These are phyloP conservation scores for Lasioglossum albipes DNA, from an alignment of 1,140 invertebrate species.

Conservation along the genomic window DNA sequence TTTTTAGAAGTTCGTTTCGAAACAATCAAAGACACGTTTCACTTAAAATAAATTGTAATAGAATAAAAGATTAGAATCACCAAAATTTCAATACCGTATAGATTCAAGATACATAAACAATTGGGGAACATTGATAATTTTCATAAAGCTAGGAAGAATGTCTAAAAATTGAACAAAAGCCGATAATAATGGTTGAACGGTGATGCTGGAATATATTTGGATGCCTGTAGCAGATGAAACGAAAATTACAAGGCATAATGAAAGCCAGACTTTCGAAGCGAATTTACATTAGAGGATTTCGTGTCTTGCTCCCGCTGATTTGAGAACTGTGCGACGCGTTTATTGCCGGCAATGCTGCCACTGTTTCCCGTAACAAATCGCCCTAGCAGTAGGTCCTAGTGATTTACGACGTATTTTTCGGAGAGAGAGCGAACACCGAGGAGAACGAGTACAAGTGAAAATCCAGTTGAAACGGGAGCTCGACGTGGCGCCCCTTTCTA, in stretches of 20 bases:
- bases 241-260: neutral
- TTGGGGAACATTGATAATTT: too few relatives aligned
- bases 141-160: too few relatives aligned
- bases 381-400: slow-evolving; percentile 1
- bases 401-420: slow-evolving; percentile 51
- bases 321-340: neutral
- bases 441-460: slow-evolving; percentile 20
- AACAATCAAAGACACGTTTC: too few relatives aligned
- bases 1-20: too few relatives aligned
- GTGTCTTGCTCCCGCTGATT: neutral
- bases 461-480: slow-evolving; percentile 48
- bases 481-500: slow-evolving; percentile 38
- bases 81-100: too few relatives aligned
- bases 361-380: slow-evolving; percentile 70
- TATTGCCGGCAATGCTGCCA: slow-evolving; percentile 27
- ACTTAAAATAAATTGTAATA: too few relatives aligned
- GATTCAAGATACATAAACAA: too few relatives aligned
- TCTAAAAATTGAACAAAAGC: too few relatives aligned
- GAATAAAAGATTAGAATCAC: too few relatives aligned
- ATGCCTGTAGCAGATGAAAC: neutral
- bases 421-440: neutral
- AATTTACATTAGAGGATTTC: neutral
- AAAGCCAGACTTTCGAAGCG: neutral
- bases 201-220: too few relatives aligned
- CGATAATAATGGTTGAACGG: too few relatives aligned